phyloP scores from a whole-genome alignment of 1,140 invertebrate species.

The Drosophila setifemur region DNA sequence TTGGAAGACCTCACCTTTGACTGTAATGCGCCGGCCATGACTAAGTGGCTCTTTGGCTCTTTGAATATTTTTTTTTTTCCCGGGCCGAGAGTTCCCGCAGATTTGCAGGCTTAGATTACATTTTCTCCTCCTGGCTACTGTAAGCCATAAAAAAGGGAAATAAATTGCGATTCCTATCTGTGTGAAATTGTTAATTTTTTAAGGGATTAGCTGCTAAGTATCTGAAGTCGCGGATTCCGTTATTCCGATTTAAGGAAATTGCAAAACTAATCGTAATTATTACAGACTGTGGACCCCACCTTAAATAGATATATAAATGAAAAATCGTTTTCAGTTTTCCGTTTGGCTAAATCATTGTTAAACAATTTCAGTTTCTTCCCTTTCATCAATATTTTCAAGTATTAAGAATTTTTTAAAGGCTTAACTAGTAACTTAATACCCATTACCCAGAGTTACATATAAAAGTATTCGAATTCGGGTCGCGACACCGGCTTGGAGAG shows the following conservation, averaged over 20 bases:
- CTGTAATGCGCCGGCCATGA: conserved; percentile 56
- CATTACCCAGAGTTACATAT: conserved; percentile 53
- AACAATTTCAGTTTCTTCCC: too few species aligned
- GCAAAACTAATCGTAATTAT: too few species aligned
- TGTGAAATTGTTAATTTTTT: conserved; percentile 54
- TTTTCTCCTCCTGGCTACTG: conserved; percentile 31
- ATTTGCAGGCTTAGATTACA: conserved; percentile 49
- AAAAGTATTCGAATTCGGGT: conserved; percentile 60
- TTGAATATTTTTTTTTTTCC: background rate
- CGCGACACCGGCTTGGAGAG: conserved; percentile 58
- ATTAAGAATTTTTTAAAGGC: conserved; percentile 39
- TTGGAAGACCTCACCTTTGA: conserved; percentile 52
- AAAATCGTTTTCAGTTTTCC: too few species aligned
- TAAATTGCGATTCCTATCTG: conserved; percentile 50
- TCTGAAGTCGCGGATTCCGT: too few species aligned
- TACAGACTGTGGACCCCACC: too few species aligned
- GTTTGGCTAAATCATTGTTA: too few species aligned
- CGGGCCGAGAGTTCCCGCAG: conserved; percentile 17
- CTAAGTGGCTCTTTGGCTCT: conserved; percentile 50
- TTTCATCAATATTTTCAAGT: too few species aligned
- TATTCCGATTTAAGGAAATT: too few species aligned
- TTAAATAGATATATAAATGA: too few species aligned
- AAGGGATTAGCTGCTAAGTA: conserved; percentile 19
- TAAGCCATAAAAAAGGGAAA: conserved; percentile 43
- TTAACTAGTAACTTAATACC: too few species aligned